Evolutionary conservation across 2,888 invertebrate species (phyloP), one percentile per base, ranked within the genome.

Genomic region (Oscheius myriophilus): DNA sequence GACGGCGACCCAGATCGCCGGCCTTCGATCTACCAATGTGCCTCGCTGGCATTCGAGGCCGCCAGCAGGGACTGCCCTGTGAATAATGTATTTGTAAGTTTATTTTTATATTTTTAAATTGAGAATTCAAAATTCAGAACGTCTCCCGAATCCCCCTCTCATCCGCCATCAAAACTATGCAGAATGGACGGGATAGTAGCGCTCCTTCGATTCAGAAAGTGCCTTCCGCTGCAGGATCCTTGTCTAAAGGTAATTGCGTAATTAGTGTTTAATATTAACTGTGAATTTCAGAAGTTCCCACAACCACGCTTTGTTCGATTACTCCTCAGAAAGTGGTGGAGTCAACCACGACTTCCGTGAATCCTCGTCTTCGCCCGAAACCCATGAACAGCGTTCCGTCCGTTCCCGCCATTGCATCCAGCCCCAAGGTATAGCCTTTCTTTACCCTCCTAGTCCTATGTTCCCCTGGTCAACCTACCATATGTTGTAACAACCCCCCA

Each of bases 1-100:
- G 93, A 93, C 86, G 91, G 92, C 54, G 93, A 94, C 88, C 91
- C 92, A 54, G 92, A 92, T 67, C 90, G 90, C 76, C 89, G 95
- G 82, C 95, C 94, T 14, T 93, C 94, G 88, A 93, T 95, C 83
- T 93, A 67, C 66, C 84, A 86, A 79, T 87, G 88, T 11, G 84
- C 89, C 11, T 78, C 78, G 71, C 75, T 89, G 49, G 88, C 89
- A n/a, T 89, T 89, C 81, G 82, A 83, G 62, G 79, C 89, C 16
- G 79, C 84, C 12, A 82, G 86, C 25, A 82, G 82, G 58, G 82
- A 85, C 14, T 86, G 86, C 73, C 88, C 89, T n/a, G 87, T 89
- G 26, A 87, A 87, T 68, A 89, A 89, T 81, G 85, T 89, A 77
- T 84, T 88, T 80, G 89, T 89, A 79, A 86, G 52, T 39, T 18